Conservation (phyloP, 1,140 invertebrate species). For the Solen grandis region DNA sequence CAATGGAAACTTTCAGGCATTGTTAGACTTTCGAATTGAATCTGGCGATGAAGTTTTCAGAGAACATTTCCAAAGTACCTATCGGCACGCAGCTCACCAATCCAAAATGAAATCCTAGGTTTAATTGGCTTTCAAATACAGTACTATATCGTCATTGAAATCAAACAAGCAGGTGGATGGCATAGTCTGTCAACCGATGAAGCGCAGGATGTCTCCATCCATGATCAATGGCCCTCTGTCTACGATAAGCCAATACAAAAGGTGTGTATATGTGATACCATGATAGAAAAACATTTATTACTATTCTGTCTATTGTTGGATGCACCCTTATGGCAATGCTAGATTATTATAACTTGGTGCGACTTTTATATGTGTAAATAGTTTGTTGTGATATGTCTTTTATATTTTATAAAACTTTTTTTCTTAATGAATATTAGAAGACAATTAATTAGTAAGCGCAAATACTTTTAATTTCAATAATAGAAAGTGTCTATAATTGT, state of each 20-base stretch:
- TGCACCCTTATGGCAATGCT: too few relatives aligned
- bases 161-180: conserved; percentile 1
- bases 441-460: too few relatives aligned
- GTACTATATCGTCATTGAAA: neutral
- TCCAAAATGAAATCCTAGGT: conserved; percentile 11
- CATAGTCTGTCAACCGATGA: conserved; percentile 6
- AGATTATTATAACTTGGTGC: too few relatives aligned
- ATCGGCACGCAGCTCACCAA: neutral
- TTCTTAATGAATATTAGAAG: too few relatives aligned
- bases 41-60: neutral
- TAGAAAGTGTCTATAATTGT: too few relatives aligned
- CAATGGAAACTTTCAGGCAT: conserved; percentile 7
- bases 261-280: too few relatives aligned
- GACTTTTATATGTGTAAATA: too few relatives aligned
- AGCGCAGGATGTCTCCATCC: conserved; percentile 3
- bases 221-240: conserved; percentile 11
- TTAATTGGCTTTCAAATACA: neutral
- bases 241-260: neutral
- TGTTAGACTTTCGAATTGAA: conserved; percentile 2
- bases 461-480: too few relatives aligned
- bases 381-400: too few relatives aligned
- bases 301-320: too few relatives aligned
- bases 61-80: neutral
- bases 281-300: too few relatives aligned
- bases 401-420: too few relatives aligned